These are phyloP conservation scores for Cenopis cana DNA, from an alignment of 2,888 invertebrate genomes.

Conservation along the genomic window DNA sequence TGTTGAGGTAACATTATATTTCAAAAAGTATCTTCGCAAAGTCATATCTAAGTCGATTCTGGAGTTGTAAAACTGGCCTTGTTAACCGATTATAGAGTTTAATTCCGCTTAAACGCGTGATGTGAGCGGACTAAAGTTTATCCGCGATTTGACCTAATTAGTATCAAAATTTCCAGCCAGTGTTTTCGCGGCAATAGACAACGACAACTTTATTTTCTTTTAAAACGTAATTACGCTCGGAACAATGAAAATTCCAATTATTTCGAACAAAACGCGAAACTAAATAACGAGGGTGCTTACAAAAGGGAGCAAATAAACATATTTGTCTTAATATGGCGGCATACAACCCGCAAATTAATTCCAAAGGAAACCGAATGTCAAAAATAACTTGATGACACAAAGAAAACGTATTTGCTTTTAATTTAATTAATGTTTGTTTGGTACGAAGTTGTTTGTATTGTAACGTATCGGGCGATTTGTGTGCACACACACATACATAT, in stretches of 20 bases:
- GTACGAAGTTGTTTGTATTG: conserved; percentile 59
- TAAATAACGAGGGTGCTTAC: conserved; percentile 62
- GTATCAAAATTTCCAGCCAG: conserved; percentile 37
- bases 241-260: conserved; percentile 78
- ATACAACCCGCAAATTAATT: conserved; percentile 72
- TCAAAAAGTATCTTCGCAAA: neutral
- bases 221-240: conserved; percentile 67
- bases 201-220: conserved; percentile 60
- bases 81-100: neutral
- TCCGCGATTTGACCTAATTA: conserved; percentile 38
- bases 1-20: conserved; percentile 37
- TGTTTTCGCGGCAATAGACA: conserved; percentile 46
- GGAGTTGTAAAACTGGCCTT: conserved; percentile 14
- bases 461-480: conserved; percentile 54
- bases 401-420: conserved; percentile 69
- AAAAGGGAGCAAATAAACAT: conserved; percentile 60
- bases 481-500: conserved; percentile 26
- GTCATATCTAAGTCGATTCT: conserved; percentile 1
- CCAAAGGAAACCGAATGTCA: conserved; percentile 69
- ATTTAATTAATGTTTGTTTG: conserved; percentile 63
- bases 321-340: conserved; percentile 60
- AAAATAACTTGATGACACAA: conserved; percentile 72
- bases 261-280: conserved; percentile 68
- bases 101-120: neutral
- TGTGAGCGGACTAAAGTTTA: neutral